phyloP scores from a whole-genome alignment of 2,888 invertebrate genomes.

The Ochropacha duplaris region DNA sequence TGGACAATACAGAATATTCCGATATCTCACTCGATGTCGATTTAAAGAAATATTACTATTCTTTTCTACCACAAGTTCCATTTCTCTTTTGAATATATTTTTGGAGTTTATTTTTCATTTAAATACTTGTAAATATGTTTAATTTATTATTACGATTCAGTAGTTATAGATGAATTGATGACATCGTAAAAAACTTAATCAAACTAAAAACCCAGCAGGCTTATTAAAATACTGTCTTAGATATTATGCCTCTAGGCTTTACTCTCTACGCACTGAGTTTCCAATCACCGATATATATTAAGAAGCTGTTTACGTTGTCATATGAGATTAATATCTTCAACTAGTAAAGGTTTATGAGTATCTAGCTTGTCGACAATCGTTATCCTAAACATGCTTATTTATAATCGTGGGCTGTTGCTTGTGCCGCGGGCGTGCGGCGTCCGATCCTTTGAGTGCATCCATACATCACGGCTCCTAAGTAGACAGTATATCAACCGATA shows the following conservation, averaged over 20 bases:
- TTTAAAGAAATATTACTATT: constrained; percentile 27
- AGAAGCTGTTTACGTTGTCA: constrained; percentile 2
- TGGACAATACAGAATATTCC: constrained; percentile 37
- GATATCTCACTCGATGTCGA: constrained; percentile 62
- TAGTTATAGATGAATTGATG: background rate
- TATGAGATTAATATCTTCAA: background rate
- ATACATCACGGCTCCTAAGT: constrained; percentile 80
- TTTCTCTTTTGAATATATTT: background rate
- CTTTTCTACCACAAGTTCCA: background rate
- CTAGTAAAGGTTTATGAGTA: background rate
- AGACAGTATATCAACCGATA: constrained; percentile 82
- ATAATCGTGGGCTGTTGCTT: constrained; percentile 67
- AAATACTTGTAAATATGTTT: background rate
- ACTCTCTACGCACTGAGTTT: background rate
- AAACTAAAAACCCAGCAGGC: background rate
- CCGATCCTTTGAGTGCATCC: constrained; percentile 73
- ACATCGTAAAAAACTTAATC: background rate
- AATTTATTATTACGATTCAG: background rate
- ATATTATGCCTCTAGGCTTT: background rate
- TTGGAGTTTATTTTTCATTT: background rate
- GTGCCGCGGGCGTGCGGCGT: constrained; percentile 69
- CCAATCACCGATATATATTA: constrained; percentile 19
- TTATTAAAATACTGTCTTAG: background rate
- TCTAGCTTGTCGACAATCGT: constrained; percentile 60
- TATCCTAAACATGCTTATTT: constrained; percentile 78